phyloP scores from a whole-genome alignment of 2,113 vertebrate genomes.

The Brachyhypopomus gauderio region DNA sequence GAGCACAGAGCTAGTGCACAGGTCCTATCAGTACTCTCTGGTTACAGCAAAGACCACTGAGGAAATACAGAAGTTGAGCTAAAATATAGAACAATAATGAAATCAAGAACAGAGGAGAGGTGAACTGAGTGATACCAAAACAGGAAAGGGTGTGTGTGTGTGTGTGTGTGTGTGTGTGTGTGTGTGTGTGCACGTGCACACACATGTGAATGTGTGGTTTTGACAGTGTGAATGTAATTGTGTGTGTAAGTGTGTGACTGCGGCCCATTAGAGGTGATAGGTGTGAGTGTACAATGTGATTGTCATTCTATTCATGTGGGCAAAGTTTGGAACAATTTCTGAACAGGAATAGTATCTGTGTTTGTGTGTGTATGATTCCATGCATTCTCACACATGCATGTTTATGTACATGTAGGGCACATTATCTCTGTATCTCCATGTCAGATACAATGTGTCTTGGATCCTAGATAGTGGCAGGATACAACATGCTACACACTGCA shows the following conservation, averaged over 20 bases:
- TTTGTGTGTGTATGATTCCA: neutral
- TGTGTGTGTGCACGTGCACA: too few relatives aligned
- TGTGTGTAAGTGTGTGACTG: conserved; percentile 5
- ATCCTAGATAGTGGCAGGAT: neutral
- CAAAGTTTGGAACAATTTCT: neutral
- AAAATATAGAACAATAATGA: conserved; percentile 35
- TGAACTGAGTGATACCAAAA: conserved; percentile 42
- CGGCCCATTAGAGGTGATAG: neutral
- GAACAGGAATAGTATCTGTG: neutral
- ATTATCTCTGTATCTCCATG: conserved; percentile 22
- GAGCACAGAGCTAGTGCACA: neutral
- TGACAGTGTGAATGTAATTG: neutral
- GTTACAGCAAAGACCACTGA: conserved; percentile 19
- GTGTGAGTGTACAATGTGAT: neutral
- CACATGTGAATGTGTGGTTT: neutral
- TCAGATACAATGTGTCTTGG: conserved; percentile 12
- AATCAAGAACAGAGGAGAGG: conserved; percentile 41
- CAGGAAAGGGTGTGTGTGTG: conserved; percentile 54
- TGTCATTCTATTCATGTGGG: neutral
- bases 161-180: neutral
- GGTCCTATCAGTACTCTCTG: conserved; percentile 15
- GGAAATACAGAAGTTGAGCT: conserved; percentile 44
- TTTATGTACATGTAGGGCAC: conserved; percentile 11
- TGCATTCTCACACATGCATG: neutral
- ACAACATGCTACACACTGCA: neutral